Evolutionary conservation across 2,113 vertebrate species (phyloP).

Genomic region (Speoplatyrhinus poulsoni): DNA sequence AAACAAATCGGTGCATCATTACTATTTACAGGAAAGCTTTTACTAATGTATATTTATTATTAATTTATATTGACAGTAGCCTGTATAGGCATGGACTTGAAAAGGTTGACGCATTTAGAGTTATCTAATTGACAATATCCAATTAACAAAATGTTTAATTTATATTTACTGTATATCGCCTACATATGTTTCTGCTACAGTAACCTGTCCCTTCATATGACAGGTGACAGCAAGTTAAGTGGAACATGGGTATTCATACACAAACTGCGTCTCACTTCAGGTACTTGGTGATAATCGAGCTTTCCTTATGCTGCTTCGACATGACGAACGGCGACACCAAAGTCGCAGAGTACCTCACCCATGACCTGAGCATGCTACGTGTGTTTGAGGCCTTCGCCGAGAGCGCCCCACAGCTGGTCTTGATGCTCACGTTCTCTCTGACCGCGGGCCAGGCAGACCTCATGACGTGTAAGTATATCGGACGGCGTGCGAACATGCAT

Average conservation of each 20-base stretch:
- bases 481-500: no score
- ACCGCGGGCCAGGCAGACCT: conserved; percentile 52
- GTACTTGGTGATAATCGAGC: conserved; percentile 50
- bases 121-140: no score
- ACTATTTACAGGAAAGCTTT: no score
- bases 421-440: conserved; percentile 78
- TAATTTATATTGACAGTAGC: no score
- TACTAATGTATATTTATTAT: no score
- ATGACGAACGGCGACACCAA: rapidly evolving
- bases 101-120: no score
- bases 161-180: no score
- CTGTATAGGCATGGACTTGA: no score
- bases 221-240: not conserved
- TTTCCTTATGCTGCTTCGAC: not conserved
- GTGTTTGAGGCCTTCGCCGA: conserved; percentile 87
- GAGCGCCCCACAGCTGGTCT: conserved; percentile 82
- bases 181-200: no score
- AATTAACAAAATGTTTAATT: no score
- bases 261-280: conserved; percentile 19
- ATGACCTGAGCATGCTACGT: conserved; percentile 87
- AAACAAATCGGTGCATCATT: no score
- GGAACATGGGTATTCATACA: not conserved
- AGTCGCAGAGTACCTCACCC: conserved; percentile 69
- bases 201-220: no score
- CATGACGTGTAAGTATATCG: conserved; percentile 66